Conservation (phyloP, 2,888 invertebrate species). For the Cephus runcator region DNA sequence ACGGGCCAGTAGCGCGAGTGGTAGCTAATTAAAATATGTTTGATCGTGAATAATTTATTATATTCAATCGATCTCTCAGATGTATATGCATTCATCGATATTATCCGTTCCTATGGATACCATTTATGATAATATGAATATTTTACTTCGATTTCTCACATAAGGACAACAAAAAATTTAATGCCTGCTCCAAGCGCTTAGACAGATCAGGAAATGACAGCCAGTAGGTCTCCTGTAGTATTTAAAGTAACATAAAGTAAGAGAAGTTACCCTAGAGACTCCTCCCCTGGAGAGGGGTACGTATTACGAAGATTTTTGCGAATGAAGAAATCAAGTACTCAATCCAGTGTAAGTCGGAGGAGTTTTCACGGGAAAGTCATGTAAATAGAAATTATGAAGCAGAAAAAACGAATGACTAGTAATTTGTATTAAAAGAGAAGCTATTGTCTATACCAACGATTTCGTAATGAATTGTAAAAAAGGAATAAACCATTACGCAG, state of each 20-base stretch:
- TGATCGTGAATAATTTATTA: not conserved
- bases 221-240: not conserved
- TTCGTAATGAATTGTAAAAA: slow-evolving; percentile 36
- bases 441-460: slow-evolving; percentile 20
- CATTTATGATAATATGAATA: not conserved
- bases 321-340: not conserved
- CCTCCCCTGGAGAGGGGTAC: slow-evolving; percentile 3
- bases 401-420: slow-evolving; percentile 8
- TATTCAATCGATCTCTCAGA: not conserved
- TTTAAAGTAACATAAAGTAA: not conserved
- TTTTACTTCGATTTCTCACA: not conserved
- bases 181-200: not conserved
- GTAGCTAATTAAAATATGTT: not conserved
- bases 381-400: slow-evolving; percentile 23
- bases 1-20: not conserved
- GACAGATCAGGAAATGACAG: not conserved
- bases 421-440: slow-evolving; percentile 26
- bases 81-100: not conserved
- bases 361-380: not conserved
- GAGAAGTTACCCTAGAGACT: not conserved
- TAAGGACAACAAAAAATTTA: not conserved
- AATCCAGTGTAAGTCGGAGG: not conserved
- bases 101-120: not conserved
- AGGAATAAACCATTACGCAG: slow-evolving; percentile 26
- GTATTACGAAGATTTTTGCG: slow-evolving; percentile 26